phyloP scores from a whole-genome alignment of 2,113 vertebrate species.

The Thunnus maccoyii region DNA sequence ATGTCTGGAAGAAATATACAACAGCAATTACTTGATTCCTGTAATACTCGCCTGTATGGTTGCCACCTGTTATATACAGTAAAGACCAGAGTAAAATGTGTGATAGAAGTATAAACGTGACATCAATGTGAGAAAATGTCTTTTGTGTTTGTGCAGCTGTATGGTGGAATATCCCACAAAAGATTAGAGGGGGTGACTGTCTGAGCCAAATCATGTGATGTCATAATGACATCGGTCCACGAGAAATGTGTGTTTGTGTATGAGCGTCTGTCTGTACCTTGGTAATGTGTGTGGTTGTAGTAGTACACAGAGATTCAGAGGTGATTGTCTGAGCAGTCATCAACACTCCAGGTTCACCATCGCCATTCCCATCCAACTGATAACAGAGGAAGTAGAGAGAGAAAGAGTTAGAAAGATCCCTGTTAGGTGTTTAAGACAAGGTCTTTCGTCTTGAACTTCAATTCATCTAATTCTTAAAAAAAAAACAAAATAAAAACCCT shows the following conservation, averaged over 20 bases:
- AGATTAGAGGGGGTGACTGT: no score
- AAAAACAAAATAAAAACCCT: not conserved
- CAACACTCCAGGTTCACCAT: slow-evolving; percentile 89
- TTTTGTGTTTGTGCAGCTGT: no score
- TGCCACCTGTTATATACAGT: not conserved
- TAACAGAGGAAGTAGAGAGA: slow-evolving; percentile 16
- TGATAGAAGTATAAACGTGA: not conserved
- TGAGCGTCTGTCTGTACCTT: slow-evolving; percentile 90
- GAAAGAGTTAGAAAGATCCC: not conserved
- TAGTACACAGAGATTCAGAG: slow-evolving; percentile 95
- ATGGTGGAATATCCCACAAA: no score
- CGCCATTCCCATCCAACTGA: slow-evolving; percentile 91
- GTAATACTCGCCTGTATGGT: not conserved
- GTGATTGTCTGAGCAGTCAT: slow-evolving; percentile 98
- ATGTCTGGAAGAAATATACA: slow-evolving; percentile 47
- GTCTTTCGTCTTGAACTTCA: not conserved
- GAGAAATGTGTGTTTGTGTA: not conserved
- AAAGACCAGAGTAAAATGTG: not conserved
- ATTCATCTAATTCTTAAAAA: not conserved
- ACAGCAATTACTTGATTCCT: not conserved
- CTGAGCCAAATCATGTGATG: not conserved
- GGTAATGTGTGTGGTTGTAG: slow-evolving; percentile 98
- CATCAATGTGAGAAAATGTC: not conserved
- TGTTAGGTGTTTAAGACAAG: not conserved
- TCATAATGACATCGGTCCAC: not conserved